These are phyloP conservation scores for Rhabditoides inermis DNA, from an alignment of 2,888 invertebrate genomes.

Conservation along the genomic window DNA sequence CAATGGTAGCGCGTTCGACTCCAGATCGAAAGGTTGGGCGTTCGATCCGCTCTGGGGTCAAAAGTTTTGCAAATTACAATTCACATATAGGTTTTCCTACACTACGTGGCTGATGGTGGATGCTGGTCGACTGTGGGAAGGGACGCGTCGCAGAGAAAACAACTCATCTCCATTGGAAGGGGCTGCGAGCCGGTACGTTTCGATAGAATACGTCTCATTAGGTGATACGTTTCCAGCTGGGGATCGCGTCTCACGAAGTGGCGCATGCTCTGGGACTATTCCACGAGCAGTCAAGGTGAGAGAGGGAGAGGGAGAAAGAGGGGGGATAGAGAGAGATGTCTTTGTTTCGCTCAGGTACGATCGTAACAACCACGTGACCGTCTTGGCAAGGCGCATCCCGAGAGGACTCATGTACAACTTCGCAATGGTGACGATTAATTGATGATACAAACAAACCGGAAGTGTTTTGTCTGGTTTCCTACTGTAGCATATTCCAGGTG, in stretches of 20 bases:
- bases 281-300: conserved; percentile 5
- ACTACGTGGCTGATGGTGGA: conserved; percentile 3
- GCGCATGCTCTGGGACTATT: conserved; percentile 4
- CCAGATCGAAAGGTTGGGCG: too few relatives aligned
- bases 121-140: conserved; percentile 7
- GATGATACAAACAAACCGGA: too few relatives aligned
- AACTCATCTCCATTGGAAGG: conserved; percentile 4
- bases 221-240: not conserved
- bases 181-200: conserved; percentile 1
- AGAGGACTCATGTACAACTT: not conserved
- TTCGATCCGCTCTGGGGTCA: too few relatives aligned
- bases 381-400: not conserved
- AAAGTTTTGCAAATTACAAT: too few relatives aligned
- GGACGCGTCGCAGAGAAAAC: conserved; percentile 1
- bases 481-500: too few relatives aligned
- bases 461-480: too few relatives aligned
- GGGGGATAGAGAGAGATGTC: too few relatives aligned
- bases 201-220: not conserved
- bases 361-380: not conserved
- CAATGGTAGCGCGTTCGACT: too few relatives aligned
- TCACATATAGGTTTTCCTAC: too few relatives aligned
- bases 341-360: too few relatives aligned
- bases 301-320: too few relatives aligned
- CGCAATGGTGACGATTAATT: not conserved
- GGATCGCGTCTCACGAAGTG: conserved; percentile 3